These are phyloP conservation scores for Xerus rutilus DNA, from an alignment of 2,797 vertebrate genomes.

Conservation along the genomic window DNA sequence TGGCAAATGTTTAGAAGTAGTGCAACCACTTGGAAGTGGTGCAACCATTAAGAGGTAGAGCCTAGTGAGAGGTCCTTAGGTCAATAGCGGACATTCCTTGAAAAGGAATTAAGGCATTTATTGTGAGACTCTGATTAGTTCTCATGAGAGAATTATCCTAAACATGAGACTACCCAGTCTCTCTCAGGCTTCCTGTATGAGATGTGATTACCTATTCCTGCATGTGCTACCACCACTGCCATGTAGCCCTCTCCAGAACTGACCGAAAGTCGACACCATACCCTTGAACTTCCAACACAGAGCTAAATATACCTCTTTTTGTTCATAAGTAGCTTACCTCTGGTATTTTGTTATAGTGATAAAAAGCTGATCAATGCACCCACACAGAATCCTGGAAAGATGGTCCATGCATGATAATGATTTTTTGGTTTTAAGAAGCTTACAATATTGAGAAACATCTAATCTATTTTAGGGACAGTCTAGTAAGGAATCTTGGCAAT, in stretches of 20 bases:
- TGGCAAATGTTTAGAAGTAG: too few species aligned
- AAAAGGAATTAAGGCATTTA: background rate
- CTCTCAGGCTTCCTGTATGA: background rate
- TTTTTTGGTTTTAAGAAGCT: background rate
- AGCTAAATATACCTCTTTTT: background rate
- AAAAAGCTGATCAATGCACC: background rate
- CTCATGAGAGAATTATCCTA: background rate
- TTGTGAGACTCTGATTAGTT: background rate
- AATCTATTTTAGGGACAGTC: background rate
- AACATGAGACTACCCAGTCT: background rate
- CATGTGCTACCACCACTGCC: background rate
- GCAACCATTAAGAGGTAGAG: background rate
- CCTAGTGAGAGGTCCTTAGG: background rate
- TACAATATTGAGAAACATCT: background rate
- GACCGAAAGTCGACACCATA: background rate
- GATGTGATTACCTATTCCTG: too few species aligned
- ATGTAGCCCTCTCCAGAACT: too few species aligned
- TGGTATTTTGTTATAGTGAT: background rate
- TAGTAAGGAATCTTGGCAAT: background rate
- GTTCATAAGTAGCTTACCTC: background rate
- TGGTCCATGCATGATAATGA: background rate
- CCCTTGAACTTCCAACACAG: background rate
- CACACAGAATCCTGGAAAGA: background rate
- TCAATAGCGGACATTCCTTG: background rate
- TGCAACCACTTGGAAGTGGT: background rate